A percentile compares a stretch with the other conserved stretches of the same genome.
These are phyloP conservation scores for Brachionus rubens DNA, from an alignment of 1,140 invertebrate species.

Conservation along the genomic window DNA sequence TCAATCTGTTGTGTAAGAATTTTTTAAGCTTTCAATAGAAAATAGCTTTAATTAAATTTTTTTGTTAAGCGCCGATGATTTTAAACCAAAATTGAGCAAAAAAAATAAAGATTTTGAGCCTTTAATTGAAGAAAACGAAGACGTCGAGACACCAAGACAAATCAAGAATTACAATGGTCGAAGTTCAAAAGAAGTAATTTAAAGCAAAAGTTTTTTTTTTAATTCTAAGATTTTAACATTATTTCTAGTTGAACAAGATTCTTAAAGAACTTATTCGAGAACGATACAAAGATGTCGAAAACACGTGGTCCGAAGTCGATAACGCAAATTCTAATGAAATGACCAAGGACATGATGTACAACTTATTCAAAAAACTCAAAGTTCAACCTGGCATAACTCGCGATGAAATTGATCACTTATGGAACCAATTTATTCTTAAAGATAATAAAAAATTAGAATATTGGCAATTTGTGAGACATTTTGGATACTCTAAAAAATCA, in stretches of 20 bases:
- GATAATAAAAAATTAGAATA: conserved; percentile 57
- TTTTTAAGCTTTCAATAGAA: too few relatives aligned
- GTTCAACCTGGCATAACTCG: conserved; percentile 55
- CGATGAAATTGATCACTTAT: conserved; percentile 58
- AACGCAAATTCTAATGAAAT: conserved; percentile 54
- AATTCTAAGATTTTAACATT: background rate
- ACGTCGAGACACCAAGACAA: background rate
- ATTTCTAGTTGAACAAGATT: background rate
- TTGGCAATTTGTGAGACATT: conserved; percentile 59
- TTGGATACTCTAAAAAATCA: conserved; percentile 56
- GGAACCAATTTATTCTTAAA: conserved; percentile 60
- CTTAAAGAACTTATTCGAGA: conserved; percentile 55
- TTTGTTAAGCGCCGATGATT: background rate
- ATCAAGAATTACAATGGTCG: background rate
- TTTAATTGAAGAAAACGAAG: conserved; percentile 31
- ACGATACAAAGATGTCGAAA: conserved; percentile 55
- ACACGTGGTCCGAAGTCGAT: conserved; percentile 55
- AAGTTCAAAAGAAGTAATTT: background rate
- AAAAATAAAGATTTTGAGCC: conserved; percentile 26
- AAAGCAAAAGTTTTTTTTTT: background rate
- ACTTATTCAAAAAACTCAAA: conserved; percentile 55
- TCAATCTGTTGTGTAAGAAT: conserved; percentile 5
- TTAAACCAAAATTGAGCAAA: background rate
- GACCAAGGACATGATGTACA: conserved; percentile 57
- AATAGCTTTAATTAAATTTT: background rate